Conservation (phyloP, 2,888 invertebrate genomes). For the Drosophila borborema region DNA sequence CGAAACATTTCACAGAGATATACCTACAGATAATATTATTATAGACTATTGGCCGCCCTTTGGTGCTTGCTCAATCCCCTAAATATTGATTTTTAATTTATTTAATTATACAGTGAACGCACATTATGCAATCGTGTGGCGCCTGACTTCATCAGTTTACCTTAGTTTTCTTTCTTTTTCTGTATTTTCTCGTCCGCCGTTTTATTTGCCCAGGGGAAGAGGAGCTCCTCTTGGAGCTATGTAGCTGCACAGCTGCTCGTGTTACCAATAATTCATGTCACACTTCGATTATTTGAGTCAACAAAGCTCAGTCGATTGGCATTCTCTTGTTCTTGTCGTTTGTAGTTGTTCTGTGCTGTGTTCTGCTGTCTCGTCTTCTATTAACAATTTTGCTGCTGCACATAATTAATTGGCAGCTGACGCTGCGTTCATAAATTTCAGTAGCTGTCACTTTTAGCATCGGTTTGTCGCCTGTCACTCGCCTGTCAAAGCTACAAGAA, state of each 20-base stretch:
- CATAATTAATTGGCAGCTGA: slow-evolving; percentile 71
- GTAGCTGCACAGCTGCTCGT: slow-evolving; percentile 17
- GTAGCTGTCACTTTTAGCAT: slow-evolving; percentile 24
- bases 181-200: too few relatives aligned
- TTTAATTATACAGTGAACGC: not conserved
- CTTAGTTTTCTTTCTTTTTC: not conserved
- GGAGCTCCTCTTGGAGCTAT: not conserved
- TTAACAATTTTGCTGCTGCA: slow-evolving; percentile 16
- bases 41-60: not conserved
- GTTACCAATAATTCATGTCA: slow-evolving; percentile 52
- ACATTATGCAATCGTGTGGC: not conserved
- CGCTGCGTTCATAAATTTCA: slow-evolving; percentile 58
- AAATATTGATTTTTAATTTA: not conserved
- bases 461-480: slow-evolving; percentile 53
- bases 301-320: slow-evolving; percentile 41
- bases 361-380: not conserved
- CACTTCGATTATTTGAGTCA: slow-evolving; percentile 65
- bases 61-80: not conserved
- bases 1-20: too few relatives aligned
- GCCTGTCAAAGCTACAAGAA: slow-evolving; percentile 38
- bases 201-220: not conserved
- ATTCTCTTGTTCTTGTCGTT: not conserved
- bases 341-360: not conserved
- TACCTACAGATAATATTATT: not conserved
- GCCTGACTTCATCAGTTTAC: not conserved